These are phyloP conservation scores for Glaucidium brasilianum DNA, from an alignment of 2,113 vertebrate species.

Conservation along the genomic window DNA sequence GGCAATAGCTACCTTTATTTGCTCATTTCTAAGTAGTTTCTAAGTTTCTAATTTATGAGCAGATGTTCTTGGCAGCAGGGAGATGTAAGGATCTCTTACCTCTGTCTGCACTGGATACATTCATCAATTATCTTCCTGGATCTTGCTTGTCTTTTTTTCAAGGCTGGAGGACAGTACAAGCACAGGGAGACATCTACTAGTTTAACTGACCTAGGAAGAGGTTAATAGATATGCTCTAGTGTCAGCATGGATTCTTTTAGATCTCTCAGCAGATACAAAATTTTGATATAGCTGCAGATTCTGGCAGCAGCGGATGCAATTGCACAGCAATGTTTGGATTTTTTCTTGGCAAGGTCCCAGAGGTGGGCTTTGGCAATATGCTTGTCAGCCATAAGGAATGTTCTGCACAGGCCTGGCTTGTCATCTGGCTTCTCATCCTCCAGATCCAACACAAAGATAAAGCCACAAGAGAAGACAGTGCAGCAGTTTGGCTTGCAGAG, in stretches of 20 bases:
- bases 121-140: background rate
- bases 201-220: background rate
- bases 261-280: background rate
- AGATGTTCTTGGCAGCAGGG: background rate
- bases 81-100: background rate
- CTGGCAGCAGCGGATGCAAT: background rate
- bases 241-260: background rate
- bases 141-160: background rate
- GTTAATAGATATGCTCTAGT: background rate
- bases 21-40: background rate
- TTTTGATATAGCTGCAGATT: background rate
- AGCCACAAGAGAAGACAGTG: background rate
- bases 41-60: background rate
- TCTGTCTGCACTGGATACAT: background rate
- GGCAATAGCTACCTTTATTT: background rate
- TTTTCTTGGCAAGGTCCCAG: background rate
- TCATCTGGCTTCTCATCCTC: background rate
- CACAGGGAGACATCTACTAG: background rate
- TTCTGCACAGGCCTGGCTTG: background rate
- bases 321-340: background rate
- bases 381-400: background rate
- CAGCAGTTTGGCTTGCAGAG: background rate
- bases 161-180: background rate
- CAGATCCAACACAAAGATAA: background rate
- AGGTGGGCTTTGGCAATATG: background rate